Conservation (phyloP, 2,113 vertebrate species). For the Mesitornis unicolor region DNA sequence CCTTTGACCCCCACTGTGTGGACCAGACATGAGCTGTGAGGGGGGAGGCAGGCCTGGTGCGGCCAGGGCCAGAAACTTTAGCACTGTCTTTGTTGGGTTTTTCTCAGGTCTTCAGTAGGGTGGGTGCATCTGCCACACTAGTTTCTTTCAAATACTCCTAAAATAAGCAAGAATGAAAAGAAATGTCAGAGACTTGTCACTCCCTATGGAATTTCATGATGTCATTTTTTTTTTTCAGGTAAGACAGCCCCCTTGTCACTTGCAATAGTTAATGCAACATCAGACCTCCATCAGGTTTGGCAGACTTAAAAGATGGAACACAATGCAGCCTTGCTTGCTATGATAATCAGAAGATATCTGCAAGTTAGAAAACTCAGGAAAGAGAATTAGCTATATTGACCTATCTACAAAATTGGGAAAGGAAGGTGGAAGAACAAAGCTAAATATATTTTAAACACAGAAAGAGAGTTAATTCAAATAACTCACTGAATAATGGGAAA, state of each 20-base stretch:
- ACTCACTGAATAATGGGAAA: background rate
- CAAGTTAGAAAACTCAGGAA: background rate
- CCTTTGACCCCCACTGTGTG: no score
- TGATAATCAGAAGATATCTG: background rate
- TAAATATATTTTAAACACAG: background rate
- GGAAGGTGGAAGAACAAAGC: background rate
- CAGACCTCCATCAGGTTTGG: background rate
- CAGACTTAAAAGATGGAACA: background rate
- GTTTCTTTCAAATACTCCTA: background rate
- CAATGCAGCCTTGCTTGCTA: background rate
- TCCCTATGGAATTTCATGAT: background rate
- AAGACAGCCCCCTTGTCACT: background rate
- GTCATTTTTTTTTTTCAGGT: no score
- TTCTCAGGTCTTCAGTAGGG: no score
- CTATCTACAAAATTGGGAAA: accelerated
- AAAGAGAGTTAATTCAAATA: background rate
- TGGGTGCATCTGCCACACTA: no score
- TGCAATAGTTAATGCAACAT: background rate
- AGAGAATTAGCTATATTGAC: background rate
- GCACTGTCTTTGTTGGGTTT: no score
- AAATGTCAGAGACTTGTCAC: background rate
- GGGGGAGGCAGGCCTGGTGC: no score
- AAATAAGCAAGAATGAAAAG: background rate
- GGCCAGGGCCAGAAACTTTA: no score
- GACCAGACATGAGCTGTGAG: no score